These are phyloP conservation scores for Terrapene triunguis DNA, from an alignment of 2,113 vertebrate species.

Conservation along the genomic window DNA sequence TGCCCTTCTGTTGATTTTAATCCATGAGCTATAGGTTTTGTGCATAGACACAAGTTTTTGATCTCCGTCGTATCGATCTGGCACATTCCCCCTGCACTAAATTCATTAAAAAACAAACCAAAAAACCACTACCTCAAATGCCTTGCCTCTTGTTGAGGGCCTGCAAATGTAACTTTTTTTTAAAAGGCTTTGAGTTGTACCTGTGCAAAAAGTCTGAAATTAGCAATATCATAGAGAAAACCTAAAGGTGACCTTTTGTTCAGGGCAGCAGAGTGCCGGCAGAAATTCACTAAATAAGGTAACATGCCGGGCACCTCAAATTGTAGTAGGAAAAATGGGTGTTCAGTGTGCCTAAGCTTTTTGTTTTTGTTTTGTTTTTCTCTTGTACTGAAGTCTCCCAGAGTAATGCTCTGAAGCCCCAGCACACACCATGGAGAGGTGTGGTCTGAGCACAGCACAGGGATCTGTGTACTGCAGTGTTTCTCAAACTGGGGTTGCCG, in stretches of 20 bases:
- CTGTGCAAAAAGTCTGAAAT: neutral
- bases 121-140: neutral
- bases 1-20: neutral
- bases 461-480: neutral
- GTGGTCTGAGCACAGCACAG: neutral
- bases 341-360: neutral
- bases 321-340: neutral
- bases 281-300: neutral
- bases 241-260: neutral
- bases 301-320: neutral
- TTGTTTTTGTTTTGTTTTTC: neutral
- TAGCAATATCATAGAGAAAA: neutral
- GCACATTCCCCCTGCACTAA: neutral
- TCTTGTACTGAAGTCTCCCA: neutral
- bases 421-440: neutral
- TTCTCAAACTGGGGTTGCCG: too few species aligned
- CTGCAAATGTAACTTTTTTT: neutral
- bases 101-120: neutral
- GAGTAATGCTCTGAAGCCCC: neutral
- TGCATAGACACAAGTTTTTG: neutral
- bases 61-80: neutral
- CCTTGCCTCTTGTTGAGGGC: neutral
- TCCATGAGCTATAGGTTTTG: neutral
- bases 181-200: neutral
- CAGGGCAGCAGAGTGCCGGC: neutral